Evolutionary conservation across 2,888 invertebrate species (phyloP).

Genomic region (Orthosia cruda): DNA sequence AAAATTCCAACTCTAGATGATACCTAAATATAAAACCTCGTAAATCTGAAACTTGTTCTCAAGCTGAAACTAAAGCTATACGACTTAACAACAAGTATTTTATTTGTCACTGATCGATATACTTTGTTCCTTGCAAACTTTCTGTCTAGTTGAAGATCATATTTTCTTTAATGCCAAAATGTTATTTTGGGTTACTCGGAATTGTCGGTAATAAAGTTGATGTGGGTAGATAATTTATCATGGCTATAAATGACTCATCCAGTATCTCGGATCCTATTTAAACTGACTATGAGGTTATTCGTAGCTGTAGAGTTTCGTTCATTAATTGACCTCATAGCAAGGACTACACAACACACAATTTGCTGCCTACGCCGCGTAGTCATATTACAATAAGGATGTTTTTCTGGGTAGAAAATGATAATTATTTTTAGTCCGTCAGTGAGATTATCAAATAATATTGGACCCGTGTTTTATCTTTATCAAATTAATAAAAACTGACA

Average conservation of each 20-base stretch:
- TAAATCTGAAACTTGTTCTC: conserved; percentile 58
- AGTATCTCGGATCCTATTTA: conserved; percentile 8
- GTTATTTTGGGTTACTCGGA: conserved; percentile 32
- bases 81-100: conserved; percentile 54
- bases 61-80: conserved; percentile 47
- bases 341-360: conserved; percentile 18
- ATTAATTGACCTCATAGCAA: conserved; percentile 22
- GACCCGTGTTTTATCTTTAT: no score
- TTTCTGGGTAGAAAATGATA: no score
- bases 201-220: conserved; percentile 26
- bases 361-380: conserved; percentile 24
- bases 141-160: conserved; percentile 38
- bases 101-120: conserved; percentile 56
- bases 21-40: conserved; percentile 49
- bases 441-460: no score
- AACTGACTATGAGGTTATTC: conserved; percentile 1
- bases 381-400: background rate
- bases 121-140: conserved; percentile 51
- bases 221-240: conserved; percentile 47
- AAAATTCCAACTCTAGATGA: conserved; percentile 28
- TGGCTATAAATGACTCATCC: conserved; percentile 46
- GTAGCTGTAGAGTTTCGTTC: conserved; percentile 19
- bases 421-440: no score
- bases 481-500: no score
- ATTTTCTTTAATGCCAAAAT: conserved; percentile 50